These are phyloP conservation scores for Drosophila buzzatii DNA, from an alignment of 2,888 invertebrate species.

Conservation along the genomic window DNA sequence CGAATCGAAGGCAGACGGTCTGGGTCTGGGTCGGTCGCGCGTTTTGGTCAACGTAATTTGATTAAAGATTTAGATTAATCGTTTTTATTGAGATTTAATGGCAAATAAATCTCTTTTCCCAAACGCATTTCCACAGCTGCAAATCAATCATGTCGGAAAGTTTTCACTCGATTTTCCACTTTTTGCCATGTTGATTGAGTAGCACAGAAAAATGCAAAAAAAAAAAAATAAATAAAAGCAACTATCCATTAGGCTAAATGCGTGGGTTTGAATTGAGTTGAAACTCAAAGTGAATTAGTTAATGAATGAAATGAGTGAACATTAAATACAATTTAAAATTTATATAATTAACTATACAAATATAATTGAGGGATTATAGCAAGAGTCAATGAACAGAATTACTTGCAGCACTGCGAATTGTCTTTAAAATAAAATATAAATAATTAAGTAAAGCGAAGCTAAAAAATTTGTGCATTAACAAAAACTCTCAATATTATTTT, in stretches of 20 bases:
- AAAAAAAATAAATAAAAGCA: constrained; percentile 18
- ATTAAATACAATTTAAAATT: not conserved
- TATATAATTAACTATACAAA: not conserved
- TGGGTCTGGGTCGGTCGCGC: constrained; percentile 25
- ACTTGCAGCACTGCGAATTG: not conserved
- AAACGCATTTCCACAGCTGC: constrained; percentile 31
- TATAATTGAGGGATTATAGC: not conserved
- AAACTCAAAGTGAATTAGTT: constrained; percentile 8
- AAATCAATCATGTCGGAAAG: constrained; percentile 69
- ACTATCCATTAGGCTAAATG: constrained; percentile 76
- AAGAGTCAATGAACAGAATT: not conserved
- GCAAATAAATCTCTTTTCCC: constrained; percentile 57
- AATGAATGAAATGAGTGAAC: not conserved
- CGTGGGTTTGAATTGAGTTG: constrained; percentile 6
- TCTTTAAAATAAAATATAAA: too few species aligned
- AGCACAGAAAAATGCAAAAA: not conserved
- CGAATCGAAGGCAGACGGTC: not conserved
- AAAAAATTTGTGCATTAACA: too few species aligned
- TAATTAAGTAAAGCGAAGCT: too few species aligned
- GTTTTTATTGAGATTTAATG: constrained; percentile 71
- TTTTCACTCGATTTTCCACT: constrained; percentile 25
- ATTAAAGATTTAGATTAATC: constrained; percentile 79
- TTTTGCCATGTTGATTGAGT: constrained; percentile 18
- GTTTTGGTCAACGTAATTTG: constrained; percentile 63
- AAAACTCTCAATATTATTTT: too few species aligned